Conservation (phyloP, 1,140 invertebrate species). For the Physella acuta region DNA sequence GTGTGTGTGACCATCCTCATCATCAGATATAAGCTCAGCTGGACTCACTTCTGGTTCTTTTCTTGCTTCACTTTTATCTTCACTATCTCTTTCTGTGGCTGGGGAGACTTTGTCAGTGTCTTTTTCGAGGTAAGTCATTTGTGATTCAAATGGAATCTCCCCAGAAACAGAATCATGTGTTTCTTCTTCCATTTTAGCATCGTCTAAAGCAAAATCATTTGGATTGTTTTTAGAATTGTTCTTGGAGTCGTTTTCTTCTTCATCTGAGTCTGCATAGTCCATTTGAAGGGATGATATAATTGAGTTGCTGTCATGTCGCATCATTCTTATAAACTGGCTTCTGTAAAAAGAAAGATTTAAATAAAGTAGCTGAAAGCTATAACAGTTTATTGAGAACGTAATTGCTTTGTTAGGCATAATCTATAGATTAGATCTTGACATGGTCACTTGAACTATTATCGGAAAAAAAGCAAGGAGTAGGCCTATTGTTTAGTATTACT, state of each 20-base stretch:
- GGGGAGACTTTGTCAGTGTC: too few species aligned
- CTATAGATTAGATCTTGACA: too few species aligned
- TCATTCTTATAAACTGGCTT: too few species aligned
- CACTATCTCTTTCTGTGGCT: neutral
- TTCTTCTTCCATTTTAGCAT: neutral
- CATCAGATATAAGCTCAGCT: constrained; percentile 18
- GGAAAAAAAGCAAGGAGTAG: too few species aligned
- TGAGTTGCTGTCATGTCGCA: constrained; percentile 14
- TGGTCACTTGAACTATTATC: too few species aligned
- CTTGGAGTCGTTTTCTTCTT: constrained; percentile 14
- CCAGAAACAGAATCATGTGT: neutral
- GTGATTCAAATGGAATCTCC: neutral
- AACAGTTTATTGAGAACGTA: too few species aligned
- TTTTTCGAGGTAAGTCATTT: neutral
- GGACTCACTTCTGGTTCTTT: neutral
- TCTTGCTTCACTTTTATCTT: neutral
- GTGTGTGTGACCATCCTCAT: constrained; percentile 16
- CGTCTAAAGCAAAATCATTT: neutral
- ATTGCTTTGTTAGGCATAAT: too few species aligned
- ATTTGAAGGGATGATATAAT: constrained; percentile 24
- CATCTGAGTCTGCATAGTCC: constrained; percentile 23
- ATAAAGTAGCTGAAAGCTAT: too few species aligned
- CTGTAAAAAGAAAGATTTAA: too few species aligned
- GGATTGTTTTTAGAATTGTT: neutral
- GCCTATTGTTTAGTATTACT: too few species aligned